Evolutionary conservation across 2,888 invertebrate genomes (phyloP).

Genomic region (Zygaena filipendulae): DNA sequence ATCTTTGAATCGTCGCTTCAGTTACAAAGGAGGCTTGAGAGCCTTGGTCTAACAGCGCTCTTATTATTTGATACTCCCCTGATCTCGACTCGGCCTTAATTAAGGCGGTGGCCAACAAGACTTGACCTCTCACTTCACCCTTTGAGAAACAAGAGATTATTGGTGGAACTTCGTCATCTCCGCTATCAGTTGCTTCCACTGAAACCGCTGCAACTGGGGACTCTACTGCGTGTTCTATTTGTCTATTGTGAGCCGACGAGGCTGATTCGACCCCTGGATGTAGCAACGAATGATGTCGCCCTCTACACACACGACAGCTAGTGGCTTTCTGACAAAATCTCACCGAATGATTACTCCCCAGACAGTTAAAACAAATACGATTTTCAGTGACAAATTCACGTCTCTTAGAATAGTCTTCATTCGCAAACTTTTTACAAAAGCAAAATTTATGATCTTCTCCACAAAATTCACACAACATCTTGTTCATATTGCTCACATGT

Average conservation of each 20-base stretch:
- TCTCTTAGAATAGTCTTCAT: constrained; percentile 9
- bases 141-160: too few species aligned
- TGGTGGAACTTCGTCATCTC: too few species aligned
- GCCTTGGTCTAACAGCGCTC: constrained; percentile 12
- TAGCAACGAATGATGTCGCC: constrained; percentile 15
- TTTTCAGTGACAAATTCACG: constrained; percentile 15
- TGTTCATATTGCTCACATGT: constrained; percentile 3
- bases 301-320: constrained; percentile 14
- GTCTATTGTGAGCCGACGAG: too few species aligned
- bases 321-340: constrained; percentile 10
- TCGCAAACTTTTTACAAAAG: constrained; percentile 17
- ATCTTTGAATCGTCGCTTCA: constrained; percentile 10
- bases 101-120: constrained; percentile 12
- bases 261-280: constrained; percentile 12
- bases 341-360: constrained; percentile 16
- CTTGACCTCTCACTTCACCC: too few species aligned
- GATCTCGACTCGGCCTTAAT: constrained; percentile 12
- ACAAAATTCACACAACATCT: constrained; percentile 19
- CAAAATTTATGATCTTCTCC: constrained; percentile 16
- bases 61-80: constrained; percentile 8
- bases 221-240: too few species aligned
- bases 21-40: constrained; percentile 16
- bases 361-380: constrained; percentile 19
- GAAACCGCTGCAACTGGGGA: too few species aligned
- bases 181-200: too few species aligned